phyloP scores from a whole-genome alignment of 2,113 vertebrate genomes.

The Laticauda colubrina region DNA sequence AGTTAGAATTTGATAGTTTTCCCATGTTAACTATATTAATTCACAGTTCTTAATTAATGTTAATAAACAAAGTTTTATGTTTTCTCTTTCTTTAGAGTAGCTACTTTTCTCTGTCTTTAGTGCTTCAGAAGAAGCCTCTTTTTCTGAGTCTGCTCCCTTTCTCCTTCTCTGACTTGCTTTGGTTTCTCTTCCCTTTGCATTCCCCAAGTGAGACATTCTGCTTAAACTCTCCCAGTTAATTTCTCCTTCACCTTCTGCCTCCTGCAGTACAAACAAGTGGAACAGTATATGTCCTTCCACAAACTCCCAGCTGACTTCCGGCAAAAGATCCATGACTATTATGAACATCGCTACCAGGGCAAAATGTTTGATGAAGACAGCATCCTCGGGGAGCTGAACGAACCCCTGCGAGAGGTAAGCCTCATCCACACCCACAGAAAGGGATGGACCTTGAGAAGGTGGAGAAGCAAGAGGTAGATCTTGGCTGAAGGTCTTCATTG shows the following conservation, averaged over 20 bases:
- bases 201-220: neutral
- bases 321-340: conserved; percentile 97
- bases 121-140: neutral
- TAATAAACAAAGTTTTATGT: too few relatives aligned
- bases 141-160: too few relatives aligned
- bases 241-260: neutral
- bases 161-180: neutral
- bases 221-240: neutral
- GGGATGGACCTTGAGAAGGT: fast-evolving
- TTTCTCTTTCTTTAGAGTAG: neutral
- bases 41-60: too few relatives aligned
- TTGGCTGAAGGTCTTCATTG: neutral
- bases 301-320: conserved; percentile 94
- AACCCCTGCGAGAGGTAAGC: conserved; percentile 88
- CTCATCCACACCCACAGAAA: fast-evolving
- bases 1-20: too few relatives aligned
- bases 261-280: conserved; percentile 94
- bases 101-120: neutral
- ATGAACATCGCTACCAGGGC: conserved; percentile 96
- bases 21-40: too few relatives aligned
- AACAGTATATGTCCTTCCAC: conserved; percentile 99
- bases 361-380: conserved; percentile 99
- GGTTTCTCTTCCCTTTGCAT: neutral
- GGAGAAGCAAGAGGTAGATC: neutral
- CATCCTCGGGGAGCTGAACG: conserved; percentile 93